Percentiles rank a stretch among this genome's conserved stretches.
Conservation (phyloP, 2,888 invertebrate species). For the Thecophora atra region DNA sequence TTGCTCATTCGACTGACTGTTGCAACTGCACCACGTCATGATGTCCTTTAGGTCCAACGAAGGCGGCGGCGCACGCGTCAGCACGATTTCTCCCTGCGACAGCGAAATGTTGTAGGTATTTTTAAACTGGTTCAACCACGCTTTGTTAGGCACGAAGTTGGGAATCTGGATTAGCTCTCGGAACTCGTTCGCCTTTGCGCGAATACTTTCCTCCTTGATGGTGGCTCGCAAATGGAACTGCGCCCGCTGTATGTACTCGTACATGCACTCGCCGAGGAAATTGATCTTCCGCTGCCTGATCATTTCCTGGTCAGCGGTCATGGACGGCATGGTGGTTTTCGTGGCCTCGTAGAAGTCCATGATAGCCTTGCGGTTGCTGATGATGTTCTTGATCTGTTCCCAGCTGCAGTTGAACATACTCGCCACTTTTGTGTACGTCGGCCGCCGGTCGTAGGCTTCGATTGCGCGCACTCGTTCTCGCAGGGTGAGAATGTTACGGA, state of each 20-base stretch:
- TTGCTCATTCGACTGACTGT: not conserved
- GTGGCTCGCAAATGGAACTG: constrained; percentile 55
- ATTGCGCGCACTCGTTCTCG: constrained; percentile 61
- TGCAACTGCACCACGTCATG: constrained; percentile 55
- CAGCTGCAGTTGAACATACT: constrained; percentile 62
- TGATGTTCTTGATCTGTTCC: constrained; percentile 62
- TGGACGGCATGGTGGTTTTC: constrained; percentile 42
- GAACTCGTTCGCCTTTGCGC: constrained; percentile 55
- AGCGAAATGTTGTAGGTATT: constrained; percentile 55
- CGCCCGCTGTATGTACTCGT: constrained; percentile 59
- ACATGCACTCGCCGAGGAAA: constrained; percentile 60
- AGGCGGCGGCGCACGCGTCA: constrained; percentile 53
- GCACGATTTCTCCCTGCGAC: constrained; percentile 55
- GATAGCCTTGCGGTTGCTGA: constrained; percentile 57
- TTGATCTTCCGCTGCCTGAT: constrained; percentile 54
- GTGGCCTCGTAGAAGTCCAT: constrained; percentile 58
- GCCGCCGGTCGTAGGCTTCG: constrained; percentile 58
- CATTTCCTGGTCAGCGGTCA: constrained; percentile 48
- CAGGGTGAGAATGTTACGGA: constrained; percentile 57
- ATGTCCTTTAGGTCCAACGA: constrained; percentile 57
- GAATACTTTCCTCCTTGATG: constrained; percentile 56
- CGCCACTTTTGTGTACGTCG: constrained; percentile 62
- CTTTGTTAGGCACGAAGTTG: constrained; percentile 54
- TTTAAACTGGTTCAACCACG: constrained; percentile 60
- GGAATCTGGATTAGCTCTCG: constrained; percentile 54